Base-by-base conservation (phyloP, 2,888 invertebrate species). In the Portevinia maculata region DNA sequence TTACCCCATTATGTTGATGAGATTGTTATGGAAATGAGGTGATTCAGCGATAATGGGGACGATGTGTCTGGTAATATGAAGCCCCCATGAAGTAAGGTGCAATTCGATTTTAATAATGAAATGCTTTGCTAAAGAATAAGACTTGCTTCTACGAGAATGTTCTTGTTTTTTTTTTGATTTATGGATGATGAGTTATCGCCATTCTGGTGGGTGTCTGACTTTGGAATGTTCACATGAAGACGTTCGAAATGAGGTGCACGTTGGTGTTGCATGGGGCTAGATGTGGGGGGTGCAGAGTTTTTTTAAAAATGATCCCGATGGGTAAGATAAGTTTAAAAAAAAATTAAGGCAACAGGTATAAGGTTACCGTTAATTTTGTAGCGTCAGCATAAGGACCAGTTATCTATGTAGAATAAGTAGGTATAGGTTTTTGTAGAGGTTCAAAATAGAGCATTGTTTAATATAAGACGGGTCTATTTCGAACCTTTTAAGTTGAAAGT, bases 1-100 rank as follows among this genome's bases (percentile, higher is more conserved):
- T 83, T 83, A 78, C 73, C 67, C 78, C 67, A 83, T 83, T 83
- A 83, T 83, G 83, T 52, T 83, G 83, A 83, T 83, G 78, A 78
- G 78, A 83, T 71, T 83, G 78, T 83, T 83, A 83, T 83, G 83
- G 83, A 78, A 83, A 83, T 83, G 65, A 78, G 83, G 67, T 83
- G 78, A 78, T 83, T 78, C 65, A 71, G 60, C 76, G 62, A 62
- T 71, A 78, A 76, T 70, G 55, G 64, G 41, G 75, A 52, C 44
- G 50, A 62, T 52, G 64, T 64, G 70, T 48, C 11, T 52, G 70
- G 48, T 34, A 70, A 78, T 65, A 52, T 67, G 65, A 52, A 37
- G 64, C 62, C 44, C 83, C 71, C n/a, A n/a, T n/a, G n/a, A n/a
- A n/a, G 55, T 62, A 62, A 83, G 83, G 83, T 83, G 67, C 71